Percentiles rank a stretch among this genome's conserved stretches.
Evolutionary conservation across 2,797 vertebrate genomes (phyloP).

Genomic region (Pseudotriccus pelzelni): DNA sequence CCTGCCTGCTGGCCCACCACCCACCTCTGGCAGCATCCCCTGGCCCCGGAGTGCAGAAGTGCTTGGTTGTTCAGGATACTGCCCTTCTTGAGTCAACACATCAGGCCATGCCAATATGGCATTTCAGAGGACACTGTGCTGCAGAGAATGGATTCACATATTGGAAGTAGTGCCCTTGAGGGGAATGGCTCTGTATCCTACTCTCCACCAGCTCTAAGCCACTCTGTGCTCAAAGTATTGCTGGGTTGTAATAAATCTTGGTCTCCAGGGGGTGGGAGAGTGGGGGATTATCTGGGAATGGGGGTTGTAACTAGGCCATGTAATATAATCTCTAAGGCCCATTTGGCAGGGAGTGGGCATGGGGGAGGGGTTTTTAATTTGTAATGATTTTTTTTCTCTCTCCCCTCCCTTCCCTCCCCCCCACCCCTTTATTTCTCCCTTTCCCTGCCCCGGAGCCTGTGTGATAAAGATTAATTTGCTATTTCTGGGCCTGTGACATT

Average conservation of each 20-base stretch:
- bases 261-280: slow-evolving; percentile 5
- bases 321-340: slow-evolving; percentile 73
- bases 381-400: slow-evolving; percentile 43
- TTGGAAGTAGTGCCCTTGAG: not conserved
- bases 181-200: not conserved
- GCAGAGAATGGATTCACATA: not conserved
- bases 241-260: slow-evolving; percentile 44
- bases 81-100: not conserved
- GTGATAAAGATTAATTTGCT: slow-evolving; percentile 76
- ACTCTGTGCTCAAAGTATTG: not conserved
- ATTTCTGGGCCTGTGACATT: slow-evolving; percentile 75
- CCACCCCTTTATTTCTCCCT: slow-evolving; percentile 44
- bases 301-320: slow-evolving; percentile 76
- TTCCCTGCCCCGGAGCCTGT: slow-evolving; percentile 51
- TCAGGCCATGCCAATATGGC: not conserved
- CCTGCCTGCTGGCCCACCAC: not conserved
- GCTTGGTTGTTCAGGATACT: too few relatives aligned
- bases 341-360: slow-evolving; percentile 57
- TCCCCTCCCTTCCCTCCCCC: not conserved
- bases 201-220: not conserved
- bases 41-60: not conserved
- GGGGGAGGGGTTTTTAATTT: slow-evolving; percentile 60
- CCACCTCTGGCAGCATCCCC: not conserved
- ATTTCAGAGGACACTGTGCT: not conserved
- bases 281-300: slow-evolving; percentile 56